phyloP scores from a whole-genome alignment of 53 echinoderm and acorn worm species.

The Zoroaster sp. region DNA sequence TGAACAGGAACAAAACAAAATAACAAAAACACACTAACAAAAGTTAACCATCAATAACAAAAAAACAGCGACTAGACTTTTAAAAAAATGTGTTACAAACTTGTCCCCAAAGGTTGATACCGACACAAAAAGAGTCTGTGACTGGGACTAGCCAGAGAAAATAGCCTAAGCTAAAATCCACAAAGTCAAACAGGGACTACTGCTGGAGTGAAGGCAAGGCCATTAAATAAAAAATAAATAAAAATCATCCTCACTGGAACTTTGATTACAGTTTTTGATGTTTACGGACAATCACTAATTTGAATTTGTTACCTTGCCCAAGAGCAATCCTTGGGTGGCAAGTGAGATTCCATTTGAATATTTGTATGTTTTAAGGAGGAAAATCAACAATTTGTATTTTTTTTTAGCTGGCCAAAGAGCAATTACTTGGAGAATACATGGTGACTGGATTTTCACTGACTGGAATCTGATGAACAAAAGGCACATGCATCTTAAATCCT shows the following conservation, averaged over 20 bases:
- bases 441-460: too few relatives aligned
- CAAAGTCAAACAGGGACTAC: too few relatives aligned
- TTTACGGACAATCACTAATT: too few relatives aligned
- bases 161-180: constrained; percentile 13
- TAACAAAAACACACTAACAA: background rate
- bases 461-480: background rate
- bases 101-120: background rate
- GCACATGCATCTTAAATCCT: background rate
- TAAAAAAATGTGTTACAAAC: background rate
- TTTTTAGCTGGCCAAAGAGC: background rate
- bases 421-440: too few relatives aligned
- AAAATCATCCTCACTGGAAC: too few relatives aligned
- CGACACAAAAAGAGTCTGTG: background rate
- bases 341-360: too few relatives aligned
- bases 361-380: too few relatives aligned
- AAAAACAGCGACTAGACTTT: background rate
- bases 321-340: too few relatives aligned
- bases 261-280: too few relatives aligned
- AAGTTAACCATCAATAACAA: background rate
- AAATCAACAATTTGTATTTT: background rate
- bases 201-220: too few relatives aligned
- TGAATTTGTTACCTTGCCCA: too few relatives aligned
- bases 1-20: background rate
- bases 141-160: background rate
- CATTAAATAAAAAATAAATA: too few relatives aligned